Conservation (phyloP, 2,888 invertebrate genomes). For the Rapana venosa region DNA sequence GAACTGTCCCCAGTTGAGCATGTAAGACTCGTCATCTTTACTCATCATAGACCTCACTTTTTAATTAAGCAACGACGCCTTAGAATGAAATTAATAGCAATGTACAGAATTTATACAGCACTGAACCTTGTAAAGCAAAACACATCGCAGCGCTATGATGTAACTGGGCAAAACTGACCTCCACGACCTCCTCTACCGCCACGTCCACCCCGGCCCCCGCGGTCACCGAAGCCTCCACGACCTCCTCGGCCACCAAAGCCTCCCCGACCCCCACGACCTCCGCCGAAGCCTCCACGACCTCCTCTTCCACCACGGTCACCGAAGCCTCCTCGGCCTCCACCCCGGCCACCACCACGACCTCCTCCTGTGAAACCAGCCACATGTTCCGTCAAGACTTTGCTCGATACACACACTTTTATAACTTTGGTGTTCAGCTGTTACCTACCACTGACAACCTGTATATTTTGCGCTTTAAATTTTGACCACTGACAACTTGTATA, state of each 20-base stretch:
- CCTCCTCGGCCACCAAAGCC: conserved; percentile 35
- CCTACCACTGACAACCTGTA: no score
- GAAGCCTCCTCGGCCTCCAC: conserved; percentile 18
- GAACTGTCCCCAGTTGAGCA: not conserved
- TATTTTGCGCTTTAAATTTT: no score
- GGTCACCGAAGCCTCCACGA: not conserved
- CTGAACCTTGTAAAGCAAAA: not conserved
- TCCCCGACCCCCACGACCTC: not conserved
- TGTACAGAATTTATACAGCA: not conserved
- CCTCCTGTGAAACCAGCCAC: not conserved
- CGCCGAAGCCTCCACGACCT: conserved; percentile 10
- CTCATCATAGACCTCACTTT: not conserved
- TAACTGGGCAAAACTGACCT: not conserved
- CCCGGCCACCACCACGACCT: conserved; percentile 29
- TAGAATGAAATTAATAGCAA: not conserved
- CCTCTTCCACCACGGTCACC: not conserved
- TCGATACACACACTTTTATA: no score
- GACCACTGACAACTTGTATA: no score
- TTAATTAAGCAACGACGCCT: not conserved
- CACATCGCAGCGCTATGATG: not conserved
- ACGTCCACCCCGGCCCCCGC: conserved; percentile 9
- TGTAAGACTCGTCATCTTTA: not conserved
- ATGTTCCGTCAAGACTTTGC: no score
- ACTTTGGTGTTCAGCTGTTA: no score
- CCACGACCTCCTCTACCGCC: conserved; percentile 17